A percentile compares a stretch with the other conserved stretches of the same genome.
Evolutionary conservation across 92 coral and sea anemone genomes (phyloP).

Genomic region (Palythoa heliodiscus): DNA sequence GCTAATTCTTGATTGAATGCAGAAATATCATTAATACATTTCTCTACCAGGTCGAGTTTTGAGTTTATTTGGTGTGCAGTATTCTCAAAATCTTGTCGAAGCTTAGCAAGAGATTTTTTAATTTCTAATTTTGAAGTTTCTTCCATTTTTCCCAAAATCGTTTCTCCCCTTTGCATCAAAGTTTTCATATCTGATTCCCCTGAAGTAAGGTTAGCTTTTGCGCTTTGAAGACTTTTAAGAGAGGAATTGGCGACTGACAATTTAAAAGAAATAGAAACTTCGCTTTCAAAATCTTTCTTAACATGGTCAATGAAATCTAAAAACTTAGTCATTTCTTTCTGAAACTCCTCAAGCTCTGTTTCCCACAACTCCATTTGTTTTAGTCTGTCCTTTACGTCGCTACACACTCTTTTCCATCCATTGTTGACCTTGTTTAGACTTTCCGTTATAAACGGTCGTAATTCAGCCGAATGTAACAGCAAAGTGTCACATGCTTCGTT

Average conservation of each 20-base stretch:
- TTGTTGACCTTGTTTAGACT: conserved; percentile 46
- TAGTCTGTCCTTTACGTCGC: conserved; percentile 45
- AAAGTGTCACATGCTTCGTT: conserved; percentile 50
- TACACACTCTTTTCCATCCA: conserved; percentile 50
- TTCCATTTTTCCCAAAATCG: conserved; percentile 40
- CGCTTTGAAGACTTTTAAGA: conserved; percentile 59
- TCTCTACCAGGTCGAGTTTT: conserved; percentile 53
- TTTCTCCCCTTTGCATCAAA: conserved; percentile 47
- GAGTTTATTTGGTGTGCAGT: conserved; percentile 41
- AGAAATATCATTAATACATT: conserved; percentile 57
- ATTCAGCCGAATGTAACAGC: conserved; percentile 42
- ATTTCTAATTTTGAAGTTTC: conserved; percentile 50
- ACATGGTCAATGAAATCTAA: conserved; percentile 50
- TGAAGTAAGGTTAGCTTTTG: conserved; percentile 58
- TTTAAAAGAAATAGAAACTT: conserved; percentile 43
- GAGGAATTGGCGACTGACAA: conserved; percentile 52
- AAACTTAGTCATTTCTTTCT: conserved; percentile 46
- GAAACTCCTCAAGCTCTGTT: conserved; percentile 58
- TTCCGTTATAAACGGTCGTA: conserved; percentile 38
- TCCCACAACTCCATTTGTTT: conserved; percentile 58
- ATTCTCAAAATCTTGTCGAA: conserved; percentile 40
- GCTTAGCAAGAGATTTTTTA: conserved; percentile 43
- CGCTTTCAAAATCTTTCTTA: conserved; percentile 29
- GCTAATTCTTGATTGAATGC: conserved; percentile 76
- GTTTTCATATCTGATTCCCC: conserved; percentile 49